phyloP scores from a whole-genome alignment of 2,797 vertebrate genomes.

The Anabas testudineus region DNA sequence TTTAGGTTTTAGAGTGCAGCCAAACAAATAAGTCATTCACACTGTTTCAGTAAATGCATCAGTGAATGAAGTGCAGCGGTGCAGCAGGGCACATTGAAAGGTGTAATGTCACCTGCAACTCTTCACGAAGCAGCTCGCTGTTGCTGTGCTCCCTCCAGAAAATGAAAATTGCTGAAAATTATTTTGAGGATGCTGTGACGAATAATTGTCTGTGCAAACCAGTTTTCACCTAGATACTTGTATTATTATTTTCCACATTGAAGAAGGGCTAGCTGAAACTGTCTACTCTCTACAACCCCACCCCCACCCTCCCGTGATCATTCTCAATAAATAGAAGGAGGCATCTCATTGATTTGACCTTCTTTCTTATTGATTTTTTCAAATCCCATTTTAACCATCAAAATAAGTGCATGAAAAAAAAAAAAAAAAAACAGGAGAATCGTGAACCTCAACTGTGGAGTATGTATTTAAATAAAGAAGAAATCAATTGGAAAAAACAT shows the following conservation, averaged over 20 bases:
- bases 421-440: not conserved
- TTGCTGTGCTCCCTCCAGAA: not conserved
- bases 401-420: not conserved
- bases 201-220: too few relatives aligned
- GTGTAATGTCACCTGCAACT: not conserved
- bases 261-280: too few relatives aligned
- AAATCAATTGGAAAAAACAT: slow-evolving; percentile 52
- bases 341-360: too few relatives aligned
- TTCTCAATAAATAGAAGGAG: too few relatives aligned
- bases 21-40: not conserved
- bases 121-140: not conserved
- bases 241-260: too few relatives aligned
- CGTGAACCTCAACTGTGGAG: slow-evolving; percentile 10
- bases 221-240: too few relatives aligned
- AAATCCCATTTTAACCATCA: too few relatives aligned
- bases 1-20: not conserved
- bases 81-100: not conserved
- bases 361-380: too few relatives aligned
- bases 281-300: too few relatives aligned
- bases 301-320: too few relatives aligned
- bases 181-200: not conserved
- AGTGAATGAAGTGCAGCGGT: not conserved
- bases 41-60: not conserved
- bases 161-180: not conserved
- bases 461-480: slow-evolving; percentile 48